phyloP scores from a whole-genome alignment of 2,113 vertebrate genomes.

The Melanerpes aurifrons region DNA sequence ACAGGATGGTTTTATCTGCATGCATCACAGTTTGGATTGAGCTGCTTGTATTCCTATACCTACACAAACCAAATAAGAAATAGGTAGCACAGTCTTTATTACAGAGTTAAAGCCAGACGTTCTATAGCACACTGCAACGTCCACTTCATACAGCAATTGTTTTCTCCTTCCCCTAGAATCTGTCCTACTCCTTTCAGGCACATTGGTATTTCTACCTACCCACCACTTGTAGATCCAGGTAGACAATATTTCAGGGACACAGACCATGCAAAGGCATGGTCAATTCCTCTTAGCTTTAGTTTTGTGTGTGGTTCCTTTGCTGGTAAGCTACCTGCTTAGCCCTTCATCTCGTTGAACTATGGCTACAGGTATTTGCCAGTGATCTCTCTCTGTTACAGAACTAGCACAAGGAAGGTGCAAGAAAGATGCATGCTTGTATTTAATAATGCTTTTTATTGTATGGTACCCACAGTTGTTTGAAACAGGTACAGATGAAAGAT shows the following conservation, averaged over 20 bases:
- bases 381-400: not conserved
- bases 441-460: not conserved
- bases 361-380: not conserved
- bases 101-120: not conserved
- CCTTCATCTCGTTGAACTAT: not conserved
- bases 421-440: not conserved
- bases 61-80: not conserved
- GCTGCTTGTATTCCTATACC: not conserved
- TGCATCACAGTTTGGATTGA: not conserved
- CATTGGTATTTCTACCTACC: not conserved
- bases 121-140: not conserved
- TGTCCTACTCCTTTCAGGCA: not conserved
- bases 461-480: not conserved
- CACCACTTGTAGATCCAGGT: not conserved
- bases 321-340: not conserved
- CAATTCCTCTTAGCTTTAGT: not conserved
- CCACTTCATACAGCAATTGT: not conserved
- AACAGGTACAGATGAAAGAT: not conserved
- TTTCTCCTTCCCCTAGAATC: not conserved
- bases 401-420: not conserved
- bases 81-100: fast-evolving
- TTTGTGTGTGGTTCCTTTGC: not conserved
- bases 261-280: not conserved
- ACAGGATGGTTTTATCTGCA: not conserved
- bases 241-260: not conserved